Base-by-base conservation (phyloP, 2,797 vertebrate genomes). In the Gallinago solitaria region DNA sequence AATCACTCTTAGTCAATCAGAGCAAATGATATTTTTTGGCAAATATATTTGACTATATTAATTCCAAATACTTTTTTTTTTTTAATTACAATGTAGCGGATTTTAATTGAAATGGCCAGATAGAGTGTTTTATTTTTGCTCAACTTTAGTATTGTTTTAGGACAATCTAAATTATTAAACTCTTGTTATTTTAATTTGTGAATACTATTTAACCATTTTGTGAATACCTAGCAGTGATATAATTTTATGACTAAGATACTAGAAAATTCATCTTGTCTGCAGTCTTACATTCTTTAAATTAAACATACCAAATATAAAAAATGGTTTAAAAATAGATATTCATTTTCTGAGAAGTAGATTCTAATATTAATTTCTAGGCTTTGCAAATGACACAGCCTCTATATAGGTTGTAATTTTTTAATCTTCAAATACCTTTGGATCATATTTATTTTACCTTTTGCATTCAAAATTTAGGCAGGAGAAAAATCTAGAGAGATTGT, bases 121-220 rank as follows among this genome's bases (percentile, higher is more conserved):
- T 93, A 63, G 24, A 89, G 19, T 86, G n/a, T 87, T 92, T 95
- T 95, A 80, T 93, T 95, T 94, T 93, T 89, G 65, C 53, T 91
- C 83, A 33, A 45, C 20, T 83, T 91, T 86, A 77, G 63, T 77
- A 83, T 95, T 93, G 23, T 83, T 93, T 91, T 67, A 91, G 56
- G 82, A 74, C 51, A 74, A 47, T 27, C 78, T 83, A 67, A 89
- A 85, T 89, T 87, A 83, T 93, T 83, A 87, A 68, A 56, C 16
- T 85, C 23, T 78, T 23, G 6, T 91, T 84, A 68, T 88, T 96
- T 93, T 78, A 97, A 93, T 95, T 96, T 95, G 89, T 94, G 60
- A 65, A 84, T 81, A 37, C 32, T 85, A 70, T 91, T 96, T 96
- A 95, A 92, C 70, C 12, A 37, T 90, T 91, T 68, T 83, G 69